Evolutionary conservation across 2,797 vertebrate genomes (phyloP), one percentile per base, ranked within the genome.

Genomic region (Cheirogaleus major): DNA sequence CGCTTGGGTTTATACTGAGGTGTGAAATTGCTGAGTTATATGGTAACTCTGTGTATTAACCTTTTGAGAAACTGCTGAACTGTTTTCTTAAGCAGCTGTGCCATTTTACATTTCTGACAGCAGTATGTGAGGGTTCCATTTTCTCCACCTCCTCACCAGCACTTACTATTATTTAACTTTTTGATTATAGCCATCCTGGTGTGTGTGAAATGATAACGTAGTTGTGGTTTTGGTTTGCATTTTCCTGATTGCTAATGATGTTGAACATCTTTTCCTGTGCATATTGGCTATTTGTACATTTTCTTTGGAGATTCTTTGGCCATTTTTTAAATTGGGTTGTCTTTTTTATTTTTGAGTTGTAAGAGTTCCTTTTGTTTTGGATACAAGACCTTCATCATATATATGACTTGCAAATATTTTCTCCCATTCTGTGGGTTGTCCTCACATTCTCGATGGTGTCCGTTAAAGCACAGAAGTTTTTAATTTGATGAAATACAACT

Each of bases 341-440:
- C 38, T 91, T 83, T 65, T 91, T 91, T 96, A 38, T 84, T 86
- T 30, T 20, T 85, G 73, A 52, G 32, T 85, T 95, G 7, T 75
- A 89, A 93, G 25, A 87, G 30, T 72, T 91, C 7, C 63, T 57
- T 41, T 14, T 83, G 38, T 91, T 88, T 90, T 91, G 50, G 32
- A 82, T 79, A 32, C 15, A 91, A 45, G 32, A 70, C 25, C 20
- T 61, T 63, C 90, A 30, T 61, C 1, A 11, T 61, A 11, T n/a
- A n/a, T 70, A 65, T 65, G 41, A 90, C 45, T 91, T 91, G 32
- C 22, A 87, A 18, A 87, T 90, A 41, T 63, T 82, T 90, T 85
- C 67, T 70, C 25, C n/a, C 32, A 30, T 87, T 82, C 41, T 93
- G 1, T 87, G 17, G 11, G 7, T 78, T 93, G 20, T 76, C 35